Percentiles rank a stretch among this genome's conserved stretches.
Conservation (phyloP, 1,140 invertebrate species). For the Lasioglossum baleicum region DNA sequence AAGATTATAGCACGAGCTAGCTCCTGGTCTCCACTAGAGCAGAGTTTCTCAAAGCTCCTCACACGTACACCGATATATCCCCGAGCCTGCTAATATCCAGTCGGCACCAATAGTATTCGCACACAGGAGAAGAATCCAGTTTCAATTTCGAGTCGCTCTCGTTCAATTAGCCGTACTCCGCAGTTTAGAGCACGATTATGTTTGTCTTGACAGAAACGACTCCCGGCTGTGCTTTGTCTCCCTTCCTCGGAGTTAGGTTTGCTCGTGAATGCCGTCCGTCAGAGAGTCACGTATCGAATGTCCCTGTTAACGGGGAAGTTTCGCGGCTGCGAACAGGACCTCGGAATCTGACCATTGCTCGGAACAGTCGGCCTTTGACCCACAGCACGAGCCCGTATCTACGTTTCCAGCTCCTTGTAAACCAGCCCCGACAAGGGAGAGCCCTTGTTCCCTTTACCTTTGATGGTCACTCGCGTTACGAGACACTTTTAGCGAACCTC, state of each 20-base stretch:
- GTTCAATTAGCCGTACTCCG: not conserved
- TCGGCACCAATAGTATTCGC: no score
- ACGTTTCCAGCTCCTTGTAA: slow-evolving; percentile 1
- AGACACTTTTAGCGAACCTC: no score
- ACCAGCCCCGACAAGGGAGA: no score
- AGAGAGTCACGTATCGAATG: slow-evolving; percentile 32
- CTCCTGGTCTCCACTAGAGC: not conserved
- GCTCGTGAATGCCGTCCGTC: no score
- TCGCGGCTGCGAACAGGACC: no score
- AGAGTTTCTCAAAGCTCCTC: slow-evolving; percentile 20
- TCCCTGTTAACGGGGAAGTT: not conserved
- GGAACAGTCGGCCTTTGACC: slow-evolving; percentile 17
- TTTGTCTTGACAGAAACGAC: not conserved
- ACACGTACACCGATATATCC: not conserved
- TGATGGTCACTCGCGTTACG: no score
- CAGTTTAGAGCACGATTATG: no score
- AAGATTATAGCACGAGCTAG: slow-evolving; percentile 63
- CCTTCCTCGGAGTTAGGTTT: not conserved
- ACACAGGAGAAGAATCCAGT: no score
- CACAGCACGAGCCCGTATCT: not conserved
- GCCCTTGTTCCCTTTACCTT: no score
- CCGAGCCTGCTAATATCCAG: not conserved
- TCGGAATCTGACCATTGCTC: not conserved
- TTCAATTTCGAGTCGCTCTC: not conserved
- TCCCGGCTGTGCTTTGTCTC: not conserved